These are phyloP conservation scores for Pteruthius melanotis DNA, from an alignment of 2,113 vertebrate species.

Conservation along the genomic window DNA sequence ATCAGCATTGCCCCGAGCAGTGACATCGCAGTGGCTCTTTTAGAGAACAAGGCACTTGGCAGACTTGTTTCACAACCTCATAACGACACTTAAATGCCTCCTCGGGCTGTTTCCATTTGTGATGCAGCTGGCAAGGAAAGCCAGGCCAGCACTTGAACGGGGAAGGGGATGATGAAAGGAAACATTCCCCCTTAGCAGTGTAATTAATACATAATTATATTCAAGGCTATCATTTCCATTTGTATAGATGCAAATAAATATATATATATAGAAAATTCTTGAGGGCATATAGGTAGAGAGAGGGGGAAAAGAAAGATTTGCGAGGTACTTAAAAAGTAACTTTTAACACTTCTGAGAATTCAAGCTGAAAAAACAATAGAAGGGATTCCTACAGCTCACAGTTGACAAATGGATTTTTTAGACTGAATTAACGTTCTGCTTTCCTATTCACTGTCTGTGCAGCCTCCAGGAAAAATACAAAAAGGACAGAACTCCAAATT, in stretches of 20 bases:
- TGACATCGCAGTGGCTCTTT: neutral
- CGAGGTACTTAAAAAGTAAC: neutral
- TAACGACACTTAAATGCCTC: rapidly evolving
- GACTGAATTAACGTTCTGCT: neutral
- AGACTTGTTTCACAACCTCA: neutral
- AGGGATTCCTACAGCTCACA: neutral
- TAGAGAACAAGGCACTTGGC: neutral
- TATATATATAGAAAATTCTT: neutral
- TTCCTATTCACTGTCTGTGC: neutral
- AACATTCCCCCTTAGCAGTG: neutral
- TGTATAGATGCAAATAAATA: neutral
- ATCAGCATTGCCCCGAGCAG: neutral
- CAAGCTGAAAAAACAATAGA: slow-evolving; percentile 41
- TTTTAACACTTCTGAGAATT: neutral
- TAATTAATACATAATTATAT: neutral
- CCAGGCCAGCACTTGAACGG: rapidly evolving
- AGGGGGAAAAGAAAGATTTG: neutral
- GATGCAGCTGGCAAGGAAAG: neutral
- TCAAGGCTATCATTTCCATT: neutral
- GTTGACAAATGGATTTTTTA: slow-evolving; percentile 3
- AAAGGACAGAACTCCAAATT: neutral
- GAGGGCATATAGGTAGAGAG: neutral
- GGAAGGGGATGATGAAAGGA: neutral
- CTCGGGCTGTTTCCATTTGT: neutral
- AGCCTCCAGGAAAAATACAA: slow-evolving; percentile 30